phyloP scores from a whole-genome alignment of 2,113 vertebrate species.

The Elachura formosa region DNA sequence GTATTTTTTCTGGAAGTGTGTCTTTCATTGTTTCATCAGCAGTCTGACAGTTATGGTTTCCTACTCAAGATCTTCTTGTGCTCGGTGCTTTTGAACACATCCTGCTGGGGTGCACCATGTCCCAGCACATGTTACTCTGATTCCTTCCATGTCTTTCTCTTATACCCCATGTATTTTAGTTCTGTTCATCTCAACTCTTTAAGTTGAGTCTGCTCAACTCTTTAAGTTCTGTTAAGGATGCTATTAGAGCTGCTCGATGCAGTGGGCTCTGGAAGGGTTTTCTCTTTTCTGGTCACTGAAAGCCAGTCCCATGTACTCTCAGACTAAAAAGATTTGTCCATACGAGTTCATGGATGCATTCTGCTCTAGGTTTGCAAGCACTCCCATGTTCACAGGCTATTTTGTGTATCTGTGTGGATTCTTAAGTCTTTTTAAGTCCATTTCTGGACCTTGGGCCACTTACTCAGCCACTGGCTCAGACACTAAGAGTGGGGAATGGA shows the following conservation, averaged over 20 bases:
- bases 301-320: not conserved
- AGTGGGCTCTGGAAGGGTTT: not conserved
- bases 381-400: fast-evolving
- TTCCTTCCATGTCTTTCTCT: not conserved
- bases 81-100: not conserved
- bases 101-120: not conserved
- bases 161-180: too few relatives aligned
- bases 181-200: too few relatives aligned
- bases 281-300: not conserved
- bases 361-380: fast-evolving
- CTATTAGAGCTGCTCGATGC: fast-evolving
- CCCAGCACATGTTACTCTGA: not conserved
- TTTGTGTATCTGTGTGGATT: not conserved
- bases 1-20: not conserved
- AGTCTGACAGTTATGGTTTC: not conserved
- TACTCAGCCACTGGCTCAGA: not conserved
- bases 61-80: not conserved
- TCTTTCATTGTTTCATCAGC: not conserved
- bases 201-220: too few relatives aligned
- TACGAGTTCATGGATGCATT: fast-evolving
- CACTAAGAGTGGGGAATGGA: not conserved
- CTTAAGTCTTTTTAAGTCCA: not conserved
- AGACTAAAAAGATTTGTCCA: not conserved
- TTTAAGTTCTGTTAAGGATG: not conserved
- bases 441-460: not conserved